Percentiles rank a stretch among this genome's conserved stretches.
These are phyloP conservation scores for Hartigia nigra DNA, from an alignment of 2,888 invertebrate species.

Conservation along the genomic window DNA sequence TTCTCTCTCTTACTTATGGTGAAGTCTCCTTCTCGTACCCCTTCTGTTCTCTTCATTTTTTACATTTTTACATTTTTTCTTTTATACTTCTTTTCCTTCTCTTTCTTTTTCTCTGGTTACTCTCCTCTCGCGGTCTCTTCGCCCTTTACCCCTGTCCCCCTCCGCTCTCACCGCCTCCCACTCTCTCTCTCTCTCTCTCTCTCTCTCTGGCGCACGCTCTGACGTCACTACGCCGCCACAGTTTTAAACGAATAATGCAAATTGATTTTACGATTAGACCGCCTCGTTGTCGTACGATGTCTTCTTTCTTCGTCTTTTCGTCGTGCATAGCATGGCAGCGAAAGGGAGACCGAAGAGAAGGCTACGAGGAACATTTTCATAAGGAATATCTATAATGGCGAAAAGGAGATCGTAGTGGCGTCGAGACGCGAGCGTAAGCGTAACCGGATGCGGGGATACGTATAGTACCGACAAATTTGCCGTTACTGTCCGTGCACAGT, in stretches of 20 bases:
- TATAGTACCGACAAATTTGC: constrained; percentile 5
- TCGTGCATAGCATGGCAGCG: not conserved
- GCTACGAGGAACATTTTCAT: not conserved
- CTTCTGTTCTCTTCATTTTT: constrained; percentile 38
- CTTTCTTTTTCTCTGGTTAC: constrained; percentile 60
- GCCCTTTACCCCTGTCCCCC: constrained; percentile 63
- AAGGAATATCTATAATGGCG: not conserved
- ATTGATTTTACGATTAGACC: constrained; percentile 57
- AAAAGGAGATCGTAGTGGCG: not conserved
- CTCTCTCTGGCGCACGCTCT: constrained; percentile 59
- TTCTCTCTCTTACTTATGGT: not conserved
- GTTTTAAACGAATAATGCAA: constrained; percentile 59
- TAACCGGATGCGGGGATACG: constrained; percentile 3
- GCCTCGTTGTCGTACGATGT: constrained; percentile 12
- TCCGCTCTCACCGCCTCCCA: constrained; percentile 64
- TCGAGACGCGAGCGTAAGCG: not conserved
- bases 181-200: too few relatives aligned
- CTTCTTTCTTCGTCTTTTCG: constrained; percentile 16
- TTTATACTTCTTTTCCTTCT: constrained; percentile 61
- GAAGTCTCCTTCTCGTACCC: not conserved
- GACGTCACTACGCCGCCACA: constrained; percentile 50
- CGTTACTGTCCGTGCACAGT: not conserved
- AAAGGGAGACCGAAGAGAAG: not conserved
- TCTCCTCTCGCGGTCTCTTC: constrained; percentile 49
- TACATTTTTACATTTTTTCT: constrained; percentile 65